Base-by-base conservation (phyloP, 2,888 invertebrate genomes). In the Chymomyza fuscimana region DNA sequence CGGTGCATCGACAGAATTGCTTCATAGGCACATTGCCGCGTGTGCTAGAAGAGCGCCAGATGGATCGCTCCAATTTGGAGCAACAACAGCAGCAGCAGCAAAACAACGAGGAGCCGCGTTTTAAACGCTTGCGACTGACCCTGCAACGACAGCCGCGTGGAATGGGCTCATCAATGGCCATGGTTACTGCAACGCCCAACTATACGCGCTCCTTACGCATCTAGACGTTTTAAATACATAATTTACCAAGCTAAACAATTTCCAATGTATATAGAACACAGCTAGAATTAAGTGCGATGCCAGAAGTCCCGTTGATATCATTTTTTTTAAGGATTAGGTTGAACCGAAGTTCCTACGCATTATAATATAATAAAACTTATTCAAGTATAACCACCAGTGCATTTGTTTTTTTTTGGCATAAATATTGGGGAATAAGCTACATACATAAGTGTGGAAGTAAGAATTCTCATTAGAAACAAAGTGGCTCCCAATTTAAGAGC, bases 1-100 rank as follows among this genome's bases (percentile, higher is more conserved):
- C 91, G 1, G 89, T 91, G 5, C 77, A 77, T 64, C 85, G 91
- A 6, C 91, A 91, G 72, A 90, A 91, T 65, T 91, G 91, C 54
- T 91, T 91, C 62, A 60, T 92, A 0, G 91, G 90, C 12, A 73
- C 69, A 9, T 65, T 84, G 36, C 91, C 87, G 0, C 54, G 59
- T 25, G 29, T 65, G 65, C 40, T 29, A 59, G 25, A 16, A 4
- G 32, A 67, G 29, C 62, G 62, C 64, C 51, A 22, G n/a, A 22
- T 32, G 19, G 59, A 59, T 2, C 46, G 51, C 90, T 81, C 1
- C 58, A 16, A 60, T 51, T 52, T 25, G 19, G 63, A 66, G 19
- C 15, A 46, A 9, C 73, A 51, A 36, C 70, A 67, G 7, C 70
- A 69, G 7, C 62, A 46, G 10, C 64, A 65, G 16, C 59, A 1